Percentiles rank a stretch among this genome's conserved stretches.
Evolutionary conservation across 2,888 invertebrate species (phyloP).

Genomic region (Hirtodrosophila trivittata): DNA sequence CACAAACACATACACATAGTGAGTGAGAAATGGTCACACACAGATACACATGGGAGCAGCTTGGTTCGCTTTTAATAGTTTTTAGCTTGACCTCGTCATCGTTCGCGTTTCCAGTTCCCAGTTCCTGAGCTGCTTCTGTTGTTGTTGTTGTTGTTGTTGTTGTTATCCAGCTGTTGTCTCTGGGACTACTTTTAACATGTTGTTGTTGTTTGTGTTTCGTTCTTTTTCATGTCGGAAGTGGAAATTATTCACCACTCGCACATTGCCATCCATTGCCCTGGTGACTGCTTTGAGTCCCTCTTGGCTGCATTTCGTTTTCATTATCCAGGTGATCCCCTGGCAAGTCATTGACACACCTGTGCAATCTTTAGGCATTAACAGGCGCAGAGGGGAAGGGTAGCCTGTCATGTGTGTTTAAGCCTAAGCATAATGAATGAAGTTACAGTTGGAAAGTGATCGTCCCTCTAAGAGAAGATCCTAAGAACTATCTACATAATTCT

Average conservation of each 20-base stretch:
- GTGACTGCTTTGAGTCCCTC: constrained; percentile 58
- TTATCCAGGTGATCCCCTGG: constrained; percentile 63
- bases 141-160: constrained; percentile 16
- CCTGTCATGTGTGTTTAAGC: too few species aligned
- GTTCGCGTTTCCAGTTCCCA: constrained; percentile 44
- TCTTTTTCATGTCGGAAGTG: constrained; percentile 71
- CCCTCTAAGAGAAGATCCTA: too few species aligned
- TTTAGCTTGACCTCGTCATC: constrained; percentile 77
- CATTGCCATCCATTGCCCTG: constrained; percentile 65
- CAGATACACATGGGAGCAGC: constrained; percentile 72
- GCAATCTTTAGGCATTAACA: constrained; percentile 37
- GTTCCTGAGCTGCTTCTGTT: constrained; percentile 28
- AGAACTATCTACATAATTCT: too few species aligned
- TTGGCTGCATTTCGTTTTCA: constrained; percentile 73
- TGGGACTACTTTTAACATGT: constrained; percentile 58
- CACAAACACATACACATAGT: constrained; percentile 5
- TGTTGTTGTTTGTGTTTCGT: background rate
- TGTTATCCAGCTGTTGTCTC: constrained; percentile 49
- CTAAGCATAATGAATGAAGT: too few species aligned
- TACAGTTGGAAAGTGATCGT: too few species aligned
- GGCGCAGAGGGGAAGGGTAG: background rate
- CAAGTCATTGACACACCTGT: constrained; percentile 77
- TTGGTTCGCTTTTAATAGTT: constrained; percentile 70
- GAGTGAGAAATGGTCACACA: constrained; percentile 57
- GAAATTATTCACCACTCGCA: constrained; percentile 68